Conservation (phyloP, 2,888 invertebrate genomes). For the Rotaria macrura region DNA sequence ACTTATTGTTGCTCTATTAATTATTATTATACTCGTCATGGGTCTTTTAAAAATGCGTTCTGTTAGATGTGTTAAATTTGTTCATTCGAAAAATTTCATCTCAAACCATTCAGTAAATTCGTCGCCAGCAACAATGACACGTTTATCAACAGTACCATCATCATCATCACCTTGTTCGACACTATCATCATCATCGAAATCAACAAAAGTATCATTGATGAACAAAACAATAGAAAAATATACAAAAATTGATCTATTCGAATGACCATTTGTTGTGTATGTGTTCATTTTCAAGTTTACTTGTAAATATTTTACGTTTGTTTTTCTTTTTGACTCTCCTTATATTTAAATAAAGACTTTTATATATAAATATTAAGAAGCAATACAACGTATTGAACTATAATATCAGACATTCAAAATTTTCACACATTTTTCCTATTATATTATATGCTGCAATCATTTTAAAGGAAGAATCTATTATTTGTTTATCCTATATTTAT, state of each 20-base stretch:
- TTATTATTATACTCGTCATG: not conserved
- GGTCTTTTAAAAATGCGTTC: conserved; percentile 11
- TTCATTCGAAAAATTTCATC: not conserved
- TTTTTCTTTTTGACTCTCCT: not conserved
- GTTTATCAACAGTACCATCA: not conserved
- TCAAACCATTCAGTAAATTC: not conserved
- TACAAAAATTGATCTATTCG: not conserved
- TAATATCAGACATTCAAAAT: no score
- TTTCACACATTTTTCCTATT: no score
- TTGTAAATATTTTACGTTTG: not conserved
- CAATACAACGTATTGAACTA: no score
- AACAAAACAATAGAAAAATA: not conserved
- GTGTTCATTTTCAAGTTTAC: not conserved
- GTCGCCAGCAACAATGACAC: not conserved
- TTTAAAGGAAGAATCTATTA: no score
- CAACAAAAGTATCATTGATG: not conserved
- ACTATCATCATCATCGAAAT: not conserved
- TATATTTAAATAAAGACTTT: no score
- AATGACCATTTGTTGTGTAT: not conserved
- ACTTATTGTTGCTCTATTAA: not conserved
- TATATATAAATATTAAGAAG: no score
- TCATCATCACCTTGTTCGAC: conserved; percentile 19
- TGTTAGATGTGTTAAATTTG: not conserved
- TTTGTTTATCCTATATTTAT: no score
- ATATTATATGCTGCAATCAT: no score